These are phyloP conservation scores for Anguilla rostrata DNA, from an alignment of 2,113 vertebrate genomes.

Conservation along the genomic window DNA sequence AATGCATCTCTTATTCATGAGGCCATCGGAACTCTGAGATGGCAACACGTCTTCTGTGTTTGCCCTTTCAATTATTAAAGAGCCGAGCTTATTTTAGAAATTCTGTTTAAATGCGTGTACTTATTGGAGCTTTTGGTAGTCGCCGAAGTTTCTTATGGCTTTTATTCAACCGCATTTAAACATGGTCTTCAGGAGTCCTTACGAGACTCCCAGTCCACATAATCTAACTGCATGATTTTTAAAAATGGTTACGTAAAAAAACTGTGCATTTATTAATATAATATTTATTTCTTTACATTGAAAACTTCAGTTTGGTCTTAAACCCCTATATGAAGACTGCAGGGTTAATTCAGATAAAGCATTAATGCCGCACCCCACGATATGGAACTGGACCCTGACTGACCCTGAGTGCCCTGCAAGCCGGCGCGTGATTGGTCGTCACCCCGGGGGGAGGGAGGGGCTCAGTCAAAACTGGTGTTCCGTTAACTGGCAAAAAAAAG, in stretches of 20 bases:
- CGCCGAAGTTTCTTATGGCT: no score
- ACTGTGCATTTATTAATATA: background rate
- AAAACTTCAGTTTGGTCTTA: background rate
- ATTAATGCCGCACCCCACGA: no score
- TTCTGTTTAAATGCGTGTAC: background rate
- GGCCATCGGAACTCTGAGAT: conserved; percentile 49
- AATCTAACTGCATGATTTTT: no score
- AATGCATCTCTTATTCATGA: conserved; percentile 59
- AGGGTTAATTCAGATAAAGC: no score
- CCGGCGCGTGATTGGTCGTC: no score
- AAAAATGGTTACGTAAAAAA: no score
- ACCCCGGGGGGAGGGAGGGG: no score
- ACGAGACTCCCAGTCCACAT: background rate
- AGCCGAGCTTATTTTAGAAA: conserved; percentile 31
- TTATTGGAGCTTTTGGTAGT: background rate
- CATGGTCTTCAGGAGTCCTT: background rate
- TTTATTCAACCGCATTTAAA: background rate
- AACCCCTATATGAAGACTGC: background rate
- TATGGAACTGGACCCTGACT: no score
- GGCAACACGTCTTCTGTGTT: conserved; percentile 52
- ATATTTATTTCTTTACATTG: background rate
- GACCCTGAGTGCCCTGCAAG: no score
- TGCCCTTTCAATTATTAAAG: conserved; percentile 62
- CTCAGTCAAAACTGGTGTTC: no score
- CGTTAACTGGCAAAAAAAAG: no score